Conservation (phyloP, 2,113 vertebrate species). For the Butorides virescens region DNA sequence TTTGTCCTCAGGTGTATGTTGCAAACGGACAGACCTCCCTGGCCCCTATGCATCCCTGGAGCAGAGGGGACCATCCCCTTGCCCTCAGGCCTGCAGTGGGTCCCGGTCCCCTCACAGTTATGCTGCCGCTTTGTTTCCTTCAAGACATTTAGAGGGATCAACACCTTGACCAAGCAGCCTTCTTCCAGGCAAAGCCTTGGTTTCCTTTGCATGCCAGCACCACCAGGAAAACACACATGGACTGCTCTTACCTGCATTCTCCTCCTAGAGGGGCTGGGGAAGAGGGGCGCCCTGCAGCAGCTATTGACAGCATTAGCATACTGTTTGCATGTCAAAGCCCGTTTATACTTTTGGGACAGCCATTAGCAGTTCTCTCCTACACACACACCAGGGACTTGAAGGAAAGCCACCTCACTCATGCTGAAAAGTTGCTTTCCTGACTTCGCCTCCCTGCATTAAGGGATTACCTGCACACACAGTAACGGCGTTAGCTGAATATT, state of each 20-base stretch:
- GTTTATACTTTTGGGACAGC: neutral
- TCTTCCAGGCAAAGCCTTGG: neutral
- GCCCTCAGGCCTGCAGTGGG: rapidly evolving
- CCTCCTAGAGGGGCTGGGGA: neutral
- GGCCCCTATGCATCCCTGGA: neutral
- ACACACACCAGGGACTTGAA: neutral
- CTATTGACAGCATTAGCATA: neutral
- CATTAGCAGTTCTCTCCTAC: neutral
- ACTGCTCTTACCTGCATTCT: neutral
- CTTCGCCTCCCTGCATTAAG: neutral
- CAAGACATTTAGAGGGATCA: neutral
- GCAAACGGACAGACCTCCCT: neutral
- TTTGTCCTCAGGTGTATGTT: neutral
- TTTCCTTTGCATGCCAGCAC: neutral
- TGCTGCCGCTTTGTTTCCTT: neutral
- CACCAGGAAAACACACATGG: neutral
- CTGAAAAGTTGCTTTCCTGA: neutral
- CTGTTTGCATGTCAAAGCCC: neutral
- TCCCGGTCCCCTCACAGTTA: neutral
- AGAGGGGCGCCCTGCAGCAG: neutral
- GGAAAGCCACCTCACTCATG: neutral
- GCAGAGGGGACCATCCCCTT: neutral
- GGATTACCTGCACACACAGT: neutral
- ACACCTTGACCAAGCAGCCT: neutral
- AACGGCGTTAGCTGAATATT: neutral